Conservation (phyloP, 2,113 vertebrate genomes). For the Planiliza haematocheilus region DNA sequence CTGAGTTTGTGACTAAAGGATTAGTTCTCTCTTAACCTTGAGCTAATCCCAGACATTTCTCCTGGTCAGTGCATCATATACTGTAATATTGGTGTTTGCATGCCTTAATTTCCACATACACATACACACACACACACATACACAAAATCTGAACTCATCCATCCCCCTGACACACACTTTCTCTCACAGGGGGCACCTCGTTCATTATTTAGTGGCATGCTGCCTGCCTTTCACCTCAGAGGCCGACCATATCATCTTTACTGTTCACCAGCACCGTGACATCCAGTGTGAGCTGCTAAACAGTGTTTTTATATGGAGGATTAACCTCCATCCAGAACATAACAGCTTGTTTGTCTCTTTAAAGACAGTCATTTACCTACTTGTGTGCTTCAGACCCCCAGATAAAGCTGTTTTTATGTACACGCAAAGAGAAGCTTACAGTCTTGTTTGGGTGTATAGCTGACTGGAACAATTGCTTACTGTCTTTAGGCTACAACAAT, state of each 20-base stretch:
- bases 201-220: constrained; percentile 60
- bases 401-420: constrained; percentile 17
- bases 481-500: constrained; percentile 62
- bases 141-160: constrained; percentile 30
- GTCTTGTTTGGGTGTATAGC: constrained; percentile 26
- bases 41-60: constrained; percentile 50
- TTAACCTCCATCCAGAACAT: constrained; percentile 17
- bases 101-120: constrained; percentile 16
- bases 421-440: constrained; percentile 7
- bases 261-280: neutral
- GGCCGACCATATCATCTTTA: constrained; percentile 18
- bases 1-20: constrained; percentile 19
- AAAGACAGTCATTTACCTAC: constrained; percentile 15
- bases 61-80: constrained; percentile 20
- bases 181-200: constrained; percentile 33
- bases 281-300: neutral
- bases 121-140: neutral
- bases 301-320: neutral
- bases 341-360: neutral
- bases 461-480: constrained; percentile 29
- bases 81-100: constrained; percentile 12
- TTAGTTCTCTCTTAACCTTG: constrained; percentile 42
- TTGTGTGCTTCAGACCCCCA: neutral
- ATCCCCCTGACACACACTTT: constrained; percentile 9
- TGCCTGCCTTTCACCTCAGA: constrained; percentile 29